Evolutionary conservation across 2,797 vertebrate genomes (phyloP), one percentile per base, ranked within the genome.

Genomic region (Distichodus sexfasciatus): DNA sequence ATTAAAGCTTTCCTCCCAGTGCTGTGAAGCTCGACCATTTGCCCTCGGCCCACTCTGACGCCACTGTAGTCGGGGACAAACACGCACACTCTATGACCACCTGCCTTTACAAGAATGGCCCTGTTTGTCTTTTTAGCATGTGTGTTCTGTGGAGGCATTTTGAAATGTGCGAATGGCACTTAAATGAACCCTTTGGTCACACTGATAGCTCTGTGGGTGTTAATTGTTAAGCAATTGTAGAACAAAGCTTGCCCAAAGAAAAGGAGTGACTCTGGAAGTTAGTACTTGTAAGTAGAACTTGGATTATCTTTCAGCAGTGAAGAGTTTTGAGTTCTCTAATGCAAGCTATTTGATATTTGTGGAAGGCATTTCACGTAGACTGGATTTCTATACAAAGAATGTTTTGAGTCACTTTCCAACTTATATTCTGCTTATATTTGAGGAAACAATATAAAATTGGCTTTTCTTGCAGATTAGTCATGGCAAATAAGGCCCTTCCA

Each of bases 21-120:
- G 38, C 28, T 67, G 65, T 4, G 66, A 69, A 69, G 69, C 50
- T 29, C 36, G 10, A 11, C 53, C 58, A 58, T 48, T 76, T 76
- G 67, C 54, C 33, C 44, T 14, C 24, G 6, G 61, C 17, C 15
- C 26, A 7, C 60, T 44, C 51, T n/a, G 47, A 21, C 43, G 63
- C 2, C 17, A 29, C 11, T 3, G 7, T 21, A 4, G 17, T 19
- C 24, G n/a, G 36, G 15, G 38, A 65, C 63, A 31, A n/a, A 46
- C 26, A 7, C 15, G 5, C 36, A 38, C 36, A 38, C 2, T 19
- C 9, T 9, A 50, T 50, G 31, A 50, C 31, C 17, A 48, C 47
- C 17, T 26, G 47, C 15, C 35, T 53, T 17, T 38, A n/a, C 19
- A 6, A 44, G 41, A 72, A 46, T 44, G 28, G 35, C 62, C 44